Base-by-base conservation (phyloP, 1,140 invertebrate genomes). In the Drosophila tsacasi region DNA sequence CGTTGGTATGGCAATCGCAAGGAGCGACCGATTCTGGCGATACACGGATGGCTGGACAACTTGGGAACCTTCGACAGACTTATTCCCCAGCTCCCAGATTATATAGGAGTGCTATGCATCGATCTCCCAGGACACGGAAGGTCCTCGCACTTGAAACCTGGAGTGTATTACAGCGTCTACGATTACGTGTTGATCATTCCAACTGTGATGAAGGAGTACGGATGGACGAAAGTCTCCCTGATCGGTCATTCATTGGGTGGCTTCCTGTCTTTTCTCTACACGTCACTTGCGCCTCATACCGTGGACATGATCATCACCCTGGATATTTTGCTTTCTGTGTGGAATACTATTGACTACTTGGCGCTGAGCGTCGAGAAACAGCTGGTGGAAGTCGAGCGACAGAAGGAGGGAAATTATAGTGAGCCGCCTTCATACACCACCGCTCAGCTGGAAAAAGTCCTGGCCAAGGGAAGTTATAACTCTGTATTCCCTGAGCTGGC, bases 31-130 rank as follows among this genome's bases (percentile, higher is more conserved):
- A 95, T 97, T 35, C 76, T 97, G 27, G 94, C 95, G 0, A 65
- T 97, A 9, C 96, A 97, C 85, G 97, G 96, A 1, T 97, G 96
- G 96, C 94, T 95, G 92, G 95, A 96, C 80, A 97, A 97, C 87
- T 94, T 96, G 42, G 95, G 95, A 7, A 95, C 95, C 5, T 97
- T 96, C 93, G 96, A 97, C 91, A 92, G 93, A 3, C 83, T 97
- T 23, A 94, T 95, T 27, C 95, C 95, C 9, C 81, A 95, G 21
- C 80, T 97, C 13, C 93, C 94, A 3, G 90, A 94, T 21, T 93
- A 96, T 62, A 76, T 95, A 9, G 94, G 95, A 7, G 93, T 96
- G 40, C 84, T 97, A 4, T 95, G 96, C 3, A 94, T 96, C 15
- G 96, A 97, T 92, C 94, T 96, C 19, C 95, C 95, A 0, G 96